These are phyloP conservation scores for Stomatorhinus ivindoensis DNA, from an alignment of 2,113 vertebrate genomes.

Conservation along the genomic window DNA sequence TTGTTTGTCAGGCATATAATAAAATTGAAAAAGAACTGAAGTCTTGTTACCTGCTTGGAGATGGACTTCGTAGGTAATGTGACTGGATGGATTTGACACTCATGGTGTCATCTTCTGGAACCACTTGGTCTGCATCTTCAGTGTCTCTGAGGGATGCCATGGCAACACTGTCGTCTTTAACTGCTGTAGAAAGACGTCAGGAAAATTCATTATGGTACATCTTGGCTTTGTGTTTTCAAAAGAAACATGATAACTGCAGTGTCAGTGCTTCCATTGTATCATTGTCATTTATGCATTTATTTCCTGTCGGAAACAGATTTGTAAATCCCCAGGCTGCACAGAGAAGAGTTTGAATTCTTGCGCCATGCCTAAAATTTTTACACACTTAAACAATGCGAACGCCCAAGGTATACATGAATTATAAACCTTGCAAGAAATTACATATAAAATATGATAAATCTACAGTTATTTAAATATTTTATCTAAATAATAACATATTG, in stretches of 20 bases:
- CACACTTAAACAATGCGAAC: background rate
- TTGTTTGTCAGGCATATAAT: background rate
- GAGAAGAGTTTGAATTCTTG: background rate
- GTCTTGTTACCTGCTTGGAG: constrained; percentile 69
- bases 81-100: constrained; percentile 69
- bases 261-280: background rate
- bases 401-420: background rate
- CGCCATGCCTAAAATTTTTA: background rate
- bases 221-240: background rate
- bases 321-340: background rate
- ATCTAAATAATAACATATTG: background rate
- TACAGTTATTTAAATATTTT: background rate
- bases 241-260: background rate
- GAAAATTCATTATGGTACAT: background rate
- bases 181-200: background rate
- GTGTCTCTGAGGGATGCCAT: constrained; percentile 70
- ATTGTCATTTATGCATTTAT: background rate
- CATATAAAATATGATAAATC: background rate
- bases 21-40: background rate
- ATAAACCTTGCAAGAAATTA: background rate
- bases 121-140: constrained; percentile 46
- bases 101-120: constrained; percentile 47
- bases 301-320: background rate
- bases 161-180: constrained; percentile 25
- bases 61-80: constrained; percentile 81